Evolutionary conservation across 2,113 vertebrate genomes (phyloP).

Genomic region (Gallinago jamesoni): DNA sequence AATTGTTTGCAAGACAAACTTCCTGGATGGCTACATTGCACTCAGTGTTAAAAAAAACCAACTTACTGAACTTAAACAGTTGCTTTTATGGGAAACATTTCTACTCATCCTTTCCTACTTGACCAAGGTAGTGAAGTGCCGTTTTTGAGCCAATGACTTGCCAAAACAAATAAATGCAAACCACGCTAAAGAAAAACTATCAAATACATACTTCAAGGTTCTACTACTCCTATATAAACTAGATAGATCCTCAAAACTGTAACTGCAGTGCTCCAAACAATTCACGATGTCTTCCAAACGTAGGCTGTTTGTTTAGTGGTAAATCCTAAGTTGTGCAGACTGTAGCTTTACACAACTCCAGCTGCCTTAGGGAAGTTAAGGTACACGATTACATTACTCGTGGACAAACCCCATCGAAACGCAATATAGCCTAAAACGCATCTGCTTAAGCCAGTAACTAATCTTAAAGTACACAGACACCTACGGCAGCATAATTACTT

Average conservation of each 20-base stretch:
- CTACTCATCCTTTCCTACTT: not conserved
- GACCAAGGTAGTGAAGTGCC: conserved; percentile 32
- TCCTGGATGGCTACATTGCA: conserved; percentile 42
- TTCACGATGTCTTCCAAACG: conserved; percentile 40
- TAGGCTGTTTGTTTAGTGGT: conserved; percentile 51
- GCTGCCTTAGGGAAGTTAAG: conserved; percentile 46
- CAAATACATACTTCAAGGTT: conserved; percentile 66
- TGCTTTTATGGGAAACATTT: conserved; percentile 10
- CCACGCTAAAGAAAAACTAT: conserved; percentile 22
- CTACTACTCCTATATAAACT: conserved; percentile 31
- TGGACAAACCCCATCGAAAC: conserved; percentile 64
- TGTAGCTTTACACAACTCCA: not conserved
- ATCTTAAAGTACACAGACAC: conserved; percentile 69
- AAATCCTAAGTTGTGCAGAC: conserved; percentile 42
- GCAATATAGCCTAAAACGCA: conserved; percentile 25
- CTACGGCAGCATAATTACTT: conserved; percentile 59
- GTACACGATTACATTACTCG: conserved; percentile 25
- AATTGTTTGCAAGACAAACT: not conserved
- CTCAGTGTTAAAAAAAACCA: not conserved
- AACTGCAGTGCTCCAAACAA: conserved; percentile 69
- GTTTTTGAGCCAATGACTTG: conserved; percentile 35
- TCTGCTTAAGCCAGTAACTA: conserved; percentile 36
- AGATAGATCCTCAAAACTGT: conserved; percentile 28
- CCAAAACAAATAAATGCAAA: conserved; percentile 17
- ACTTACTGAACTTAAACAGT: not conserved